Evolutionary conservation across 2,113 vertebrate species (phyloP), one percentile per base, ranked within the genome.

Genomic region (Ammodramus savannarum): DNA sequence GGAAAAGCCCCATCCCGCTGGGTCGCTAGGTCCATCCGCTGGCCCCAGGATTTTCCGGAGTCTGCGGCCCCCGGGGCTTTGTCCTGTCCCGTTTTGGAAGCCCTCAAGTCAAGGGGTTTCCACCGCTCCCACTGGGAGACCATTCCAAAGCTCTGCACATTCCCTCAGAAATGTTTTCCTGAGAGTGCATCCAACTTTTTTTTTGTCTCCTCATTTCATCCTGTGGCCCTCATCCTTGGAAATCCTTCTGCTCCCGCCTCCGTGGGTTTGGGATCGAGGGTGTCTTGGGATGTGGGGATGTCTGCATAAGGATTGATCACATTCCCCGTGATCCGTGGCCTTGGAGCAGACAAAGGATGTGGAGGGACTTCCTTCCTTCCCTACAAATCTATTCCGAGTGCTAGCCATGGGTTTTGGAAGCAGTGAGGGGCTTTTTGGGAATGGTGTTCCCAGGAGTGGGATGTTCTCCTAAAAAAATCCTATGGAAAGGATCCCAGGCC

Each of bases 181-280:
- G 41, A 68, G 36, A 69, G n/a, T 0, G 3, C 36, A 34, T 93
- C 94, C 76, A 71, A 48, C 13, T 49, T 54, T 41, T 90, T 52
- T 90, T 39, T 66, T 26, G 11, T 3, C 48, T 39, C 66, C 58
- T 36, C 11, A 9, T 87, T 79, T 74, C 75, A 25, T 36, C 54
- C 29, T 1, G 1, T 62, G 44, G 26, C 46, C 34, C 4, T 79
- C n/a, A 4, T 65, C n/a, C 39, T 78, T 34, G 67, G 68, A 73
- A 61, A 43, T 51, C 21, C 52, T 46, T 36, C 41, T 29, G 9
- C 32, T 85, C n/a, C 52, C 1, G 10, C 39, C 49, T 76, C 63
- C 1, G 0, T 10, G 21, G 13, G 13, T 48, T 44, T 38, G 63
- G 85, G 44, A 18, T 1, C 0, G 5, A 27, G 39, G 16, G 3